Conservation (phyloP, 1,140 invertebrate genomes). For the Pissodes strobi region DNA sequence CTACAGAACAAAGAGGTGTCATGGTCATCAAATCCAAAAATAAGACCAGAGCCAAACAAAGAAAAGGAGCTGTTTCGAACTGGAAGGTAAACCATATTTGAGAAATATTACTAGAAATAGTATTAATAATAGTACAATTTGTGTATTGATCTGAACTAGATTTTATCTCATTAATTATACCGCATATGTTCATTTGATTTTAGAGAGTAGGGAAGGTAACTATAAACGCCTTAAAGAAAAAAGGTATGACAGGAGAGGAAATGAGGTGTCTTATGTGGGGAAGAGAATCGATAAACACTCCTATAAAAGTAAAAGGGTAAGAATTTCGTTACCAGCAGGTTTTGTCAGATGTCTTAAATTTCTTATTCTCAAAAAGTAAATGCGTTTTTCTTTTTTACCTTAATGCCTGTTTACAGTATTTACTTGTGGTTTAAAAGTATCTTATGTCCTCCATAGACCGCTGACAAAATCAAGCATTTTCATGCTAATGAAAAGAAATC, state of each 20-base stretch:
- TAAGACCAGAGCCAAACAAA: constrained; percentile 93
- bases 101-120: not conserved
- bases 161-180: not conserved
- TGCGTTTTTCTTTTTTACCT: too few species aligned
- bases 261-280: constrained; percentile 87
- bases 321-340: too few species aligned
- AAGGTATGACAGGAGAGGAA: constrained; percentile 85
- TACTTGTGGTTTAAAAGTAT: too few species aligned
- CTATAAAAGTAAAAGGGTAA: constrained; percentile 66
- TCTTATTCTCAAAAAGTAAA: too few species aligned
- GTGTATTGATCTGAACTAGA: not conserved
- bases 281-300: constrained; percentile 82
- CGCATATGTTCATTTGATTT: constrained; percentile 31
- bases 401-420: too few species aligned
- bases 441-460: too few species aligned
- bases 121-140: too few species aligned
- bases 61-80: constrained; percentile 93
- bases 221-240: constrained; percentile 77
- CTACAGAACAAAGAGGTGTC: constrained; percentile 84
- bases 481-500: too few species aligned
- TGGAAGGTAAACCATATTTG: constrained; percentile 82
- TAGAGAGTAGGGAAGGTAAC: constrained; percentile 87
- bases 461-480: too few species aligned
- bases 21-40: constrained; percentile 98
- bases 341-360: too few species aligned